These are phyloP conservation scores for Sebastes vulpes DNA, from an alignment of 2,797 vertebrate genomes.

Conservation along the genomic window DNA sequence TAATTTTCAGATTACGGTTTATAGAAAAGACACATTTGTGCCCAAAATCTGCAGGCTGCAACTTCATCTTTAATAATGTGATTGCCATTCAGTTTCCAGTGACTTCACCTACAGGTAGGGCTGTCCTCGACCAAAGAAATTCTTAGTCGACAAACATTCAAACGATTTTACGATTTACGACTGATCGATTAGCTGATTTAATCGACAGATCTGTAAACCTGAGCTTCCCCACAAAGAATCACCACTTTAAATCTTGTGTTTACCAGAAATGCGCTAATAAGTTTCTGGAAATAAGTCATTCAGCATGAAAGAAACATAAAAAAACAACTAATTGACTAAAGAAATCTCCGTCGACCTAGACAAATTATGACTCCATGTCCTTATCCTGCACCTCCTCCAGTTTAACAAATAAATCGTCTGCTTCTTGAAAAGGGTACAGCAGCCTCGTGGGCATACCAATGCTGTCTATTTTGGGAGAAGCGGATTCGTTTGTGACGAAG, in stretches of 20 bases:
- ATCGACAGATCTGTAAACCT: too few species aligned
- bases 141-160: too few species aligned
- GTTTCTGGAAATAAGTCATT: too few species aligned
- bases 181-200: too few species aligned
- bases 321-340: neutral
- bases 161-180: too few species aligned
- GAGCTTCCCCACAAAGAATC: too few species aligned
- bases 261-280: too few species aligned
- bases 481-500: slow-evolving; percentile 50
- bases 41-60: neutral
- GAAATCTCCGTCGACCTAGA: neutral
- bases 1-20: neutral
- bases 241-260: too few species aligned
- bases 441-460: slow-evolving; percentile 29
- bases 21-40: neutral
- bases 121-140: too few species aligned
- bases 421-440: slow-evolving; percentile 45
- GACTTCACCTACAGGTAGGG: neutral
- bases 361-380: neutral
- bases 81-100: neutral
- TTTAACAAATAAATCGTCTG: slow-evolving; percentile 19
- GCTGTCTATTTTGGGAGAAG: slow-evolving; percentile 60
- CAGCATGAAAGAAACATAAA: neutral
- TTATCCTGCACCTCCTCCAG: neutral
- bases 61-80: neutral